Base-by-base conservation (phyloP, 53 echinoderm and acorn worm species). In the Apostichopus leukothele region DNA sequence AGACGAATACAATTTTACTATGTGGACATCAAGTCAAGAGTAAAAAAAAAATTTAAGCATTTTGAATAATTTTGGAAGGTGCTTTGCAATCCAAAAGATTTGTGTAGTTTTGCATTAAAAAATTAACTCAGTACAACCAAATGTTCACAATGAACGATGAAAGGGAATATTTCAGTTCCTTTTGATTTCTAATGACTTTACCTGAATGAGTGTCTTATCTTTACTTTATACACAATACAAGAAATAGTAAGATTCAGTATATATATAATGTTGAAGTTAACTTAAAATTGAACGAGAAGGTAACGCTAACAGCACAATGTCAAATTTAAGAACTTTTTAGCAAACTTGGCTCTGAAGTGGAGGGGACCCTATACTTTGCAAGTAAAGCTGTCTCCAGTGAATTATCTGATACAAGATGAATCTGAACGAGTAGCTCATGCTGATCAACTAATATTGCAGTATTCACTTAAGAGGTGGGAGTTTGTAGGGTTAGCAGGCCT, bases 271-370 rank as follows among this genome's bases (percentile, higher is more conserved):
- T 80, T 39, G 39, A 27, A 9, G 75, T 9, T 16, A n/a, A 63
- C 22, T 39, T 39, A 1, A 76, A 61, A 16, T 51, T 71, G 22
- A 85, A 78, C 66, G 86, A 85, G 19, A 13, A 52, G 25, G 86
- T 89, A 4, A 67, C 78, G 86, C 76, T 92, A 4, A 73, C 19
- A 51, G 75, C 92, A 2, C 90, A 5, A 26, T 79, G 12, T 90
- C 92, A 6, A 87, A 86, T 73, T 76, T 86, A 92, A 78, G 53
- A 52, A 87, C 75, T 92, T 92, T 73, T 71, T 75, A 4, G 87
- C 92, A 3, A 90, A 90, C 50, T 78, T 92, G 12, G 90, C 92
- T 7, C 92, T 90, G 1, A 86, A 73, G 21, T 92, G 90, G 92
- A 84, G 84, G 84, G 84, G 84, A 61, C 84, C 84, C 51, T 63